Evolutionary conservation across 1,140 invertebrate species (phyloP).

Genomic region (Nasonia giraulti): DNA sequence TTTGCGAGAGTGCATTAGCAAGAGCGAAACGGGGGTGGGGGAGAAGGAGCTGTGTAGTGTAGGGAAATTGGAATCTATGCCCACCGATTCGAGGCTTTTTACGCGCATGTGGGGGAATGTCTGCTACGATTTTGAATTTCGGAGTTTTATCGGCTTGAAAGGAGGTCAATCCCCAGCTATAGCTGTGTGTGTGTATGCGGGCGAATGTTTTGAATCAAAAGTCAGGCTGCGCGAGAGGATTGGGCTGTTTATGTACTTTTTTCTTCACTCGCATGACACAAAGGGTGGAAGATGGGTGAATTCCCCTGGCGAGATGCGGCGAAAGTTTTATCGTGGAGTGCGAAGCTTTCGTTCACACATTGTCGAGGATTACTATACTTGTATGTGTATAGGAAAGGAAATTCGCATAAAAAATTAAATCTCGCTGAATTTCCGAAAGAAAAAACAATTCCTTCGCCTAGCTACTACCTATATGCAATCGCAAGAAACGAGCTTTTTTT

Average conservation of each 20-base stretch:
- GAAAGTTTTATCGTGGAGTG: neutral
- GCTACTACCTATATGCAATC: too few species aligned
- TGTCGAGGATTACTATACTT: neutral
- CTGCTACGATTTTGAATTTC: neutral
- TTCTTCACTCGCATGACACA: neutral
- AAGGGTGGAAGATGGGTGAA: neutral
- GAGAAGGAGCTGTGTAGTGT: neutral
- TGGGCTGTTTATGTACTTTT: neutral
- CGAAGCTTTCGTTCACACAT: neutral
- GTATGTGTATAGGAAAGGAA: too few species aligned
- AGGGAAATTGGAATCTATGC: slow-evolving; percentile 16
- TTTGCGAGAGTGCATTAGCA: slow-evolving; percentile 6
- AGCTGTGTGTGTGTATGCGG: neutral
- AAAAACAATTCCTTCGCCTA: neutral
- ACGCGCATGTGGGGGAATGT: neutral
- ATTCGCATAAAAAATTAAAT: too few species aligned
- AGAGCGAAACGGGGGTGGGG: neutral
- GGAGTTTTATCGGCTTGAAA: neutral
- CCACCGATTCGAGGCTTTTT: neutral
- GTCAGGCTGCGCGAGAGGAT: neutral
- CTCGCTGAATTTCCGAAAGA: too few species aligned
- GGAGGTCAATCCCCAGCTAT: neutral
- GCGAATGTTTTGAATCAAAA: neutral
- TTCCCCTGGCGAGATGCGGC: too few species aligned
- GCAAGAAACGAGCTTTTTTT: slow-evolving; percentile 2